Conservation (phyloP, 2,113 vertebrate species). For the Osmerus mordax region DNA sequence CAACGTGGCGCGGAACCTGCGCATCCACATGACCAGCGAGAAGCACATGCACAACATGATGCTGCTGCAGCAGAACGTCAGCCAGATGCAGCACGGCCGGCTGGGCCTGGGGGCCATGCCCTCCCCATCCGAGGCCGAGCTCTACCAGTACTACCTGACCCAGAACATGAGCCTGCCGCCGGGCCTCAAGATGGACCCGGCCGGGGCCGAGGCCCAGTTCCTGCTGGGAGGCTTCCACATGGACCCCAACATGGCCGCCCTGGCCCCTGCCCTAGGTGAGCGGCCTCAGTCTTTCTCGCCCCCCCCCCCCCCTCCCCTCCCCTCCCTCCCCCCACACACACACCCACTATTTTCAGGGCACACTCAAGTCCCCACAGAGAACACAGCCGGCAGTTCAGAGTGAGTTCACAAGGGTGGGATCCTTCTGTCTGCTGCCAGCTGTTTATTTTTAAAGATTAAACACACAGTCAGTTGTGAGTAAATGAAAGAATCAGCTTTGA, state of each 20-base stretch:
- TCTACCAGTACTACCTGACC: constrained; percentile 98
- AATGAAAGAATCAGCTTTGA: constrained; percentile 1
- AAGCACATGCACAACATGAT: constrained; percentile 99
- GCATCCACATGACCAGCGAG: constrained; percentile 99
- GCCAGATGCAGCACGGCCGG: constrained; percentile 89
- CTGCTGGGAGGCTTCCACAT: constrained; percentile 92
- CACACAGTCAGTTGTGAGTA: constrained; percentile 8
- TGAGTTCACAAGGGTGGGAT: constrained; percentile 27
- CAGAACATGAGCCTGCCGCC: constrained; percentile 94
- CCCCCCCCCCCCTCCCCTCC: too few relatives aligned
- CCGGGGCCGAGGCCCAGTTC: constrained; percentile 85
- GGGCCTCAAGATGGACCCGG: constrained; percentile 86
- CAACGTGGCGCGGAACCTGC: constrained; percentile 95
- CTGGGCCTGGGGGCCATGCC: constrained; percentile 89
- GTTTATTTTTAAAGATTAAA: constrained; percentile 24
- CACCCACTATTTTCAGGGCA: neutral
- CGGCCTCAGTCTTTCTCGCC: constrained; percentile 10
- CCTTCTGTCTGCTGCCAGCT: constrained; percentile 9
- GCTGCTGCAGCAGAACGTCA: constrained; percentile 97
- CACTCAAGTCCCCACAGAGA: neutral
- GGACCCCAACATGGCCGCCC: constrained; percentile 85
- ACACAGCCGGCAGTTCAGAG: constrained; percentile 13
- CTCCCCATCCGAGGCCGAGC: constrained; percentile 91
- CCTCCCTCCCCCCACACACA: too few relatives aligned
- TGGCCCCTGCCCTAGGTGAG: constrained; percentile 93